Percentiles rank a stretch among this genome's conserved stretches.
Conservation (phyloP, 2,113 vertebrate genomes). For the human region GRCh38 chr13:27342501-27343000, state of each 20-base stretch:
- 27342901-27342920: too few relatives aligned
- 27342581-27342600: background rate
- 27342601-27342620: fast-evolving
- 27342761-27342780: background rate
- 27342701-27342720: background rate
- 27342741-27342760: too few relatives aligned
- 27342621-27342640: background rate
- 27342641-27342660: background rate
- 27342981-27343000: too few relatives aligned
- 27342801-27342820: background rate
- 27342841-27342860: background rate
- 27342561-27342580: background rate
- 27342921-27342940: too few relatives aligned
- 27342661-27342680: background rate
- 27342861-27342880: background rate
- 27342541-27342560: background rate
- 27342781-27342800: too few relatives aligned
- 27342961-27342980: too few relatives aligned
- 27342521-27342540: too few relatives aligned
- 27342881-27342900: too few relatives aligned
- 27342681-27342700: background rate
- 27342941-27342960: too few relatives aligned
- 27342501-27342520: background rate
- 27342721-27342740: fast-evolving
- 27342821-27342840: background rate